phyloP scores from a whole-genome alignment of 2,797 vertebrate species.

The Malacoraja senta region DNA sequence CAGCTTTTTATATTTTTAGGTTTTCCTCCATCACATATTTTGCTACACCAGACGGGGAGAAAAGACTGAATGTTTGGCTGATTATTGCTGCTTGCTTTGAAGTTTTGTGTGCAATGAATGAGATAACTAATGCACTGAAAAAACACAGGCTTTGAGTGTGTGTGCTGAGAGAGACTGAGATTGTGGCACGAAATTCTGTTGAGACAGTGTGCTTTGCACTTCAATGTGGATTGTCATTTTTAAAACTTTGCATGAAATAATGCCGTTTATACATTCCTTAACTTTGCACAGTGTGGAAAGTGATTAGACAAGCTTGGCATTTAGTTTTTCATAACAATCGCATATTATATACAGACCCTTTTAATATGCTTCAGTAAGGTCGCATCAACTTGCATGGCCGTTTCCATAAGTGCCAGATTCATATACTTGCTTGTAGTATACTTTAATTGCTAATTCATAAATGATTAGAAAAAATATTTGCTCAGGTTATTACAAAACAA shows the following conservation, averaged over 20 bases:
- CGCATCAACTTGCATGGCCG: conserved; percentile 29
- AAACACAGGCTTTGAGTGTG: conserved; percentile 42
- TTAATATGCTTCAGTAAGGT: conserved; percentile 16
- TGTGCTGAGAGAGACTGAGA: conserved; percentile 46
- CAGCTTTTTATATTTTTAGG: conserved; percentile 62
- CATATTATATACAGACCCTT: conserved; percentile 2
- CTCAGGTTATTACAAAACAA: conserved; percentile 33
- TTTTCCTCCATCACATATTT: conserved; percentile 58
- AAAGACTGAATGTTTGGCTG: conserved; percentile 45
- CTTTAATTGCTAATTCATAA: conserved; percentile 29
- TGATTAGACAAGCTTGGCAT: not conserved
- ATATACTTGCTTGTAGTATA: not conserved
- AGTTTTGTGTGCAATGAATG: conserved; percentile 52
- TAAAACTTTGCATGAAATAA: conserved; percentile 52
- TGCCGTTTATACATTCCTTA: conserved; percentile 52
- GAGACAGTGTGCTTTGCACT: not conserved
- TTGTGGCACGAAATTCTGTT: conserved; percentile 6
- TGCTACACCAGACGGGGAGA: conserved; percentile 34
- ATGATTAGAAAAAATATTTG: conserved; percentile 1
- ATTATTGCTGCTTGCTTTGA: conserved; percentile 62
- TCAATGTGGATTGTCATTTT: conserved; percentile 48
- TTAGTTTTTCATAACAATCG: not conserved
- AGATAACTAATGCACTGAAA: conserved; percentile 61
- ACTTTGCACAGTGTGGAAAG: conserved; percentile 24
- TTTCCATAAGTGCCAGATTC: conserved; percentile 27